Evolutionary conservation across 2,113 vertebrate genomes (phyloP).

Genomic region (Mobula birostris): DNA sequence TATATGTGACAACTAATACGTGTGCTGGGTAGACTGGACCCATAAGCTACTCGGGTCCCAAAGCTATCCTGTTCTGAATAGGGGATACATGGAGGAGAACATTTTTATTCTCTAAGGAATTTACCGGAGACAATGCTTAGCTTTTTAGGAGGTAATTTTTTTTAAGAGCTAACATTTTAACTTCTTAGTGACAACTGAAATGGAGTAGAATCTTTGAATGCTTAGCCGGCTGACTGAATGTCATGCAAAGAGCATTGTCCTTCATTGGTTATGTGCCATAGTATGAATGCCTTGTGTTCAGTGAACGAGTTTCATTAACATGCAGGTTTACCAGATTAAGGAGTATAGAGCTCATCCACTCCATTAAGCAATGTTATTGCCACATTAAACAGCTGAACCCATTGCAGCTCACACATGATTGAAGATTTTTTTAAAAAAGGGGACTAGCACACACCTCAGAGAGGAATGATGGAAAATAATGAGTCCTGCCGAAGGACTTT

Average conservation of each 20-base stretch:
- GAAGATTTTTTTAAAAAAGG: neutral
- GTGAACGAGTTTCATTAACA: neutral
- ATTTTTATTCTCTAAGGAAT: too few relatives aligned
- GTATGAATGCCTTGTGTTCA: neutral
- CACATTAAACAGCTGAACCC: neutral
- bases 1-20: too few relatives aligned
- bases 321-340: neutral
- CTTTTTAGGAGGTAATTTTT: neutral
- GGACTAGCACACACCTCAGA: neutral
- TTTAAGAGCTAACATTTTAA: neutral
- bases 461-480: neutral
- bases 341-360: neutral
- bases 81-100: too few relatives aligned
- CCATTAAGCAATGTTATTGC: neutral
- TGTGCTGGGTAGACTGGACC: too few relatives aligned
- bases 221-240: neutral
- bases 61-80: too few relatives aligned
- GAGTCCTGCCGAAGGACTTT: too few relatives aligned
- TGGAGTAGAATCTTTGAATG: neutral
- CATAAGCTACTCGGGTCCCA: too few relatives aligned
- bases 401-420: neutral
- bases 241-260: neutral
- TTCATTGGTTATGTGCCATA: neutral
- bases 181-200: neutral
- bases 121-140: too few relatives aligned